Conservation (phyloP, 2,113 vertebrate species). For the Hippoglossus stenolepis region DNA sequence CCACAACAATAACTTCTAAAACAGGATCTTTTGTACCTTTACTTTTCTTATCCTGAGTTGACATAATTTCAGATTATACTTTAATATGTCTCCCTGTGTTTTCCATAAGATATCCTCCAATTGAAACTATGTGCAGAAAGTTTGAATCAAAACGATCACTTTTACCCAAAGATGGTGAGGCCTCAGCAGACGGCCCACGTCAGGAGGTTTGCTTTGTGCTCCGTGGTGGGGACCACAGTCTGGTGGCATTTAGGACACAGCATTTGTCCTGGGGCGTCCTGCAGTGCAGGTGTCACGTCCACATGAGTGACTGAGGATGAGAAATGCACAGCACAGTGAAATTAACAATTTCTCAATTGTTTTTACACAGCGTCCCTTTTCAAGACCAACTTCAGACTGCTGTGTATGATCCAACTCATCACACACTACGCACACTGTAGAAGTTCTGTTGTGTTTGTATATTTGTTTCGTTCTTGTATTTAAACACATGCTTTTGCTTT, state of each 20-base stretch:
- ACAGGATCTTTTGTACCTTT: neutral
- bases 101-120: neutral
- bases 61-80: neutral
- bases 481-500: neutral
- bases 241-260: slow-evolving; percentile 75
- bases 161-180: slow-evolving; percentile 72
- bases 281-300: slow-evolving; percentile 26
- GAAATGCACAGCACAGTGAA: slow-evolving; percentile 14
- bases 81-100: neutral
- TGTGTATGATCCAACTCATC: no score
- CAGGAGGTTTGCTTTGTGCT: slow-evolving; percentile 50
- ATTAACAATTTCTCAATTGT: no score
- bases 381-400: no score
- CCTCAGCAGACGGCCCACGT: slow-evolving; percentile 72
- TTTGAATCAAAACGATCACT: neutral
- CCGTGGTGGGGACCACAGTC: slow-evolving; percentile 59
- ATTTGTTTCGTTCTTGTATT: no score
- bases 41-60: no score
- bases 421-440: no score
- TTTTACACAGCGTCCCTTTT: neutral
- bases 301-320: slow-evolving; percentile 66
- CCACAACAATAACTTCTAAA: no score
- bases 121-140: neutral
- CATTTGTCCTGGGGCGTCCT: slow-evolving; percentile 67
- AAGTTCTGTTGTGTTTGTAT: no score